Percentiles rank a stretch among this genome's conserved stretches.
These are phyloP conservation scores for Zoanthus sociatus DNA, from an alignment of 92 coral and sea anemone species.

Conservation along the genomic window DNA sequence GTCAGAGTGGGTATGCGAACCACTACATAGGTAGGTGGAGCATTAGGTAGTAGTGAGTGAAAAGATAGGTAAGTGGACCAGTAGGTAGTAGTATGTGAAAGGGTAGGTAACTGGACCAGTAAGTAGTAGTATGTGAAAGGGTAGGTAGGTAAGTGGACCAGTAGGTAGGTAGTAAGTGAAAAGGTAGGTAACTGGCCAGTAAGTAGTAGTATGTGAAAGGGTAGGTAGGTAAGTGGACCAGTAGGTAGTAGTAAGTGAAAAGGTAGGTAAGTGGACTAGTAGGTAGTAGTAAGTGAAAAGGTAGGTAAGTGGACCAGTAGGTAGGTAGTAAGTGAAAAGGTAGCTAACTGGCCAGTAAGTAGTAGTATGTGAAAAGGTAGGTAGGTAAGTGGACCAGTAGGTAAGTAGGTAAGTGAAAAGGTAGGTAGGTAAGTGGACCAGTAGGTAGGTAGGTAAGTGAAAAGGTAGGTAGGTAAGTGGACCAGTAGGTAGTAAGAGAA, in stretches of 20 bases:
- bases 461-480: too few relatives aligned
- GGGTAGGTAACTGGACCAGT: neutral
- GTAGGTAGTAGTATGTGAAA: neutral
- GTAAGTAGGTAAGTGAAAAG: neutral
- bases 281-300: neutral
- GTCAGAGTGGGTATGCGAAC: neutral
- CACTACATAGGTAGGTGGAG: too few relatives aligned
- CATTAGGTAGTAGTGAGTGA: neutral
- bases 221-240: too few relatives aligned
- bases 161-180: neutral
- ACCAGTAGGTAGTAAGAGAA: too few relatives aligned
- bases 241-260: too few relatives aligned
- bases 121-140: neutral
- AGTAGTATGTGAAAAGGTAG: neutral
- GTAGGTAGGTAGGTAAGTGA: neutral
- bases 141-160: neutral
- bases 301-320: neutral
- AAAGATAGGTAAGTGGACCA: neutral
- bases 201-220: too few relatives aligned
- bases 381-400: neutral
- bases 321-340: neutral
- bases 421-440: neutral
- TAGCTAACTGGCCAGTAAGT: too few relatives aligned
- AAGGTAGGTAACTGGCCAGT: neutral
- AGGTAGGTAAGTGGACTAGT: neutral